Conservation (phyloP, 2,888 invertebrate species). For the Drosophila stalkeri region DNA sequence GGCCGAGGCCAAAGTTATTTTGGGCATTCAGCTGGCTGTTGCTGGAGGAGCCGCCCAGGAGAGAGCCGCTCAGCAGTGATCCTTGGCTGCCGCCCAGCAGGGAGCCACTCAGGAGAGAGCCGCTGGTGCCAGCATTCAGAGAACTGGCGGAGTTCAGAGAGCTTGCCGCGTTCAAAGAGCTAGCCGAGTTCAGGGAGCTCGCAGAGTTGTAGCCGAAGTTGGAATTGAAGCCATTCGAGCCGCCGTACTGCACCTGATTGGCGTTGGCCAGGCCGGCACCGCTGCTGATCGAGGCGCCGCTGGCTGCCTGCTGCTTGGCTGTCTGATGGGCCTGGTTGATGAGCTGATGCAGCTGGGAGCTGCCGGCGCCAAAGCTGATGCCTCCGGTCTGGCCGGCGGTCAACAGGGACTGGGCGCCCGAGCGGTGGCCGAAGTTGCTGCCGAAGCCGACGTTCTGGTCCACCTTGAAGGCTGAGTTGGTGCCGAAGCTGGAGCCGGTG, state of each 20-base stretch:
- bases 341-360: constrained; percentile 70
- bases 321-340: constrained; percentile 83
- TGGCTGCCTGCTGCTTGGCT: constrained; percentile 80
- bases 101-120: constrained; percentile 50
- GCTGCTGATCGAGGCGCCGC: constrained; percentile 46
- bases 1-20: constrained; percentile 42
- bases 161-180: constrained; percentile 53
- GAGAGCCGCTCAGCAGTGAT: constrained; percentile 35
- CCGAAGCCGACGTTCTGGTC: constrained; percentile 56
- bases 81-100: constrained; percentile 55
- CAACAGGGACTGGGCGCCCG: constrained; percentile 33
- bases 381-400: constrained; percentile 13
- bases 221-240: constrained; percentile 40
- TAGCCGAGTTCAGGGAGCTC: constrained; percentile 56
- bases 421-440: constrained; percentile 45
- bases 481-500: constrained; percentile 48
- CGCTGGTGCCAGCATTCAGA: constrained; percentile 50
- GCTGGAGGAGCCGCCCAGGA: constrained; percentile 32
- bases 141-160: constrained; percentile 51
- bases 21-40: constrained; percentile 47
- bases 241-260: constrained; percentile 63
- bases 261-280: constrained; percentile 61
- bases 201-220: constrained; percentile 52
- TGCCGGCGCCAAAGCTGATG: constrained; percentile 25
- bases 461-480: constrained; percentile 58